Conservation (phyloP, 2,888 invertebrate species). For the Aleiodes testaceus region DNA sequence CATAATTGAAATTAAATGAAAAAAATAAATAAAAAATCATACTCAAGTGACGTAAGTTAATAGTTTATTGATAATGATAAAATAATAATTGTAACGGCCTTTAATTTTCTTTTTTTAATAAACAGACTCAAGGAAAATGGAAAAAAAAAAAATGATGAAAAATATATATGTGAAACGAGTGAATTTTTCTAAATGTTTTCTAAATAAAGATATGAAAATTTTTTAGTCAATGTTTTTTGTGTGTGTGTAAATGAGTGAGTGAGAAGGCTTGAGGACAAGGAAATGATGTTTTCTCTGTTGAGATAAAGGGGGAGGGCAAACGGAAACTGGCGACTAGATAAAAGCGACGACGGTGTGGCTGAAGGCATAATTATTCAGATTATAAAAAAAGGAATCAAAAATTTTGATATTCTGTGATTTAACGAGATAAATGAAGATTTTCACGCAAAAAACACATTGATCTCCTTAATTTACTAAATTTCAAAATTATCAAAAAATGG, state of each 20-base stretch:
- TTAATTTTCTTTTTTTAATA: constrained; percentile 17
- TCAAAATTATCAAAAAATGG: background rate
- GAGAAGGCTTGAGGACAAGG: background rate
- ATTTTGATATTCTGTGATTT: background rate
- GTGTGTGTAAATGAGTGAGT: background rate
- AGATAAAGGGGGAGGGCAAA: background rate
- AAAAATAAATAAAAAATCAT: background rate
- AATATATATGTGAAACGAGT: background rate
- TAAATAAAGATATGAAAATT: constrained; percentile 3
- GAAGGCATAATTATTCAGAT: constrained; percentile 13
- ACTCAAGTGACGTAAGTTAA: constrained; percentile 15
- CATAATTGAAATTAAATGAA: constrained; percentile 5
- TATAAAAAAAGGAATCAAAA: background rate
- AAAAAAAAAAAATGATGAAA: background rate
- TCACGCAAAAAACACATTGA: background rate
- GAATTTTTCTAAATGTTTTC: background rate
- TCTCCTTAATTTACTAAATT: constrained; percentile 1
- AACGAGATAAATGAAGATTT: constrained; percentile 16
- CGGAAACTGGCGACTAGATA: constrained; percentile 19
- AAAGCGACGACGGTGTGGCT: constrained; percentile 23
- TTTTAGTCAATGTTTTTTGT: background rate
- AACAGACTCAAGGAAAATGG: background rate
- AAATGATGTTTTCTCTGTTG: constrained; percentile 15
- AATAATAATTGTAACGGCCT: constrained; percentile 30
- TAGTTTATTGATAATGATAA: constrained; percentile 12